Evolutionary conservation across 2,888 invertebrate genomes (phyloP).

Genomic region (Dasypolia templi): DNA sequence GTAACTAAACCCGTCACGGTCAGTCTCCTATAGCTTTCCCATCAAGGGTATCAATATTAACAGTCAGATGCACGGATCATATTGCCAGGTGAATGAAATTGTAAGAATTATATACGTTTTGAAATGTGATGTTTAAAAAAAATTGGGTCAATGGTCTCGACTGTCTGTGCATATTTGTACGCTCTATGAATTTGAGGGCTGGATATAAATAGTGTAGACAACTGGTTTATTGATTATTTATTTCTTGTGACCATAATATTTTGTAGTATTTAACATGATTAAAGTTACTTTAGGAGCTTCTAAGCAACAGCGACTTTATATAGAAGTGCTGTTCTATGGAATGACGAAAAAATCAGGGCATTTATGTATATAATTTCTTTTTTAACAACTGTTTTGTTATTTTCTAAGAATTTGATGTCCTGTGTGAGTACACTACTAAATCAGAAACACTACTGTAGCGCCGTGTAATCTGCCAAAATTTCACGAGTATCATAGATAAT

Average conservation of each 20-base stretch:
- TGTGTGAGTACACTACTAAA: background rate
- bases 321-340: background rate
- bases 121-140: slow-evolving; percentile 49
- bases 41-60: slow-evolving; percentile 75
- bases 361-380: too few relatives aligned
- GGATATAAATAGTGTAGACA: background rate
- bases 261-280: background rate
- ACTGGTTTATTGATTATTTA: background rate
- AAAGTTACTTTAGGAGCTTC: background rate
- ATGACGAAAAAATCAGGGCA: background rate
- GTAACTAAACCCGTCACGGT: slow-evolving; percentile 83
- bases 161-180: slow-evolving; percentile 41
- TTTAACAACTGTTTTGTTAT: background rate
- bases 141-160: slow-evolving; percentile 42
- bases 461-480: background rate
- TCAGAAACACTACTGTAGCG: background rate
- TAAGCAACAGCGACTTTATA: background rate
- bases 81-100: slow-evolving; percentile 57
- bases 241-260: background rate
- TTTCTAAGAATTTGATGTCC: background rate
- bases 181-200: slow-evolving; percentile 26
- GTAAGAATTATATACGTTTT: slow-evolving; percentile 49
- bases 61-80: slow-evolving; percentile 60
- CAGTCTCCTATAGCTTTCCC: slow-evolving; percentile 80
- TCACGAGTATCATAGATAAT: background rate